Percentiles rank a stretch among this genome's conserved stretches.
phyloP scores from a whole-genome alignment of 2,113 vertebrate genomes.

The Podarcis muralis region DNA sequence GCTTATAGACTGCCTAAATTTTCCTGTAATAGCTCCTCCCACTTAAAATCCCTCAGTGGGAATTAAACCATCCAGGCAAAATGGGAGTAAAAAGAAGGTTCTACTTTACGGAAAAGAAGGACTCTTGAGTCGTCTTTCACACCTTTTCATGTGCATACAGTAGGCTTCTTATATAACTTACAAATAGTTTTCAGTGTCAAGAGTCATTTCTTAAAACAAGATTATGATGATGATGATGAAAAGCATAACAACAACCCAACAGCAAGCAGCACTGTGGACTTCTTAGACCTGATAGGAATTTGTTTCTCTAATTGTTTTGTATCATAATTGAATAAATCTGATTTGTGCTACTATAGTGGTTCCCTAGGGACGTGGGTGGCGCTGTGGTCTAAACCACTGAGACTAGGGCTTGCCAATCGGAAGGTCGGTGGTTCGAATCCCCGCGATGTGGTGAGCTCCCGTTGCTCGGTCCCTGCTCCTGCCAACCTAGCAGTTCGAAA shows the following conservation, averaged over 20 bases:
- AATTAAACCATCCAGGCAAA: conserved; percentile 35
- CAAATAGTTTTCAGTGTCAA: not conserved
- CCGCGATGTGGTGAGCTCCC: fast-evolving
- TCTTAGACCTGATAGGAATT: not conserved
- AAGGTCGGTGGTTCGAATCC: too few species aligned
- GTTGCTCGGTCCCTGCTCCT: too few species aligned
- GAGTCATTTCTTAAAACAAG: not conserved
- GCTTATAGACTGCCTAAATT: conserved; percentile 45
- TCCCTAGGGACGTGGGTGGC: too few species aligned
- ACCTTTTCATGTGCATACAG: not conserved
- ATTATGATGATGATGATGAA: not conserved
- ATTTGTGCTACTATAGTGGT: not conserved
- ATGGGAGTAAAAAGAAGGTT: conserved; percentile 32
- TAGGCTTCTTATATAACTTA: not conserved
- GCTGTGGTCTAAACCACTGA: too few species aligned
- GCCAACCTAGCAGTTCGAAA: too few species aligned
- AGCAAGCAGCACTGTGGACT: not conserved
- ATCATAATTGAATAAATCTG: not conserved
- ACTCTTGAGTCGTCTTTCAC: not conserved
- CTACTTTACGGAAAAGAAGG: not conserved
- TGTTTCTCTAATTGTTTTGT: not conserved
- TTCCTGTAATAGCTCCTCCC: conserved; percentile 49
- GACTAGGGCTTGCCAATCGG: too few species aligned
- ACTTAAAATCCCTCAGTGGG: conserved; percentile 42
- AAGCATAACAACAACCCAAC: not conserved